Base-by-base conservation (phyloP, 2,113 vertebrate species). In the Anguilla japonica region DNA sequence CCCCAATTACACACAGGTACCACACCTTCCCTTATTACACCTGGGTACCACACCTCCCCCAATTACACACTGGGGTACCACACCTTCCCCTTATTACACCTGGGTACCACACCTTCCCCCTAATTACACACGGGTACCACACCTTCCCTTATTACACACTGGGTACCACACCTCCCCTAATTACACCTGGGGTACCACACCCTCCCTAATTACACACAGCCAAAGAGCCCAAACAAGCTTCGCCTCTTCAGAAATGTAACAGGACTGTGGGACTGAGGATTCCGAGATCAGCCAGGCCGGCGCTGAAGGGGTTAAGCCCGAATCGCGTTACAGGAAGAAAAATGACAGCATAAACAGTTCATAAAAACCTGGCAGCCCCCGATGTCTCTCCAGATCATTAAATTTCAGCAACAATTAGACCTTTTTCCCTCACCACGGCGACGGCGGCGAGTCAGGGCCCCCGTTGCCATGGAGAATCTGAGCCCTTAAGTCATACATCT, bases 401-500 rank as follows among this genome's bases (percentile, higher is more conserved):
- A 97, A 99, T 99, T 98, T 98, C 97, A 99, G 97, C 97, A 98
- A 99, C 98, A 99, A 99, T 99, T 99, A 99, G 97, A 98, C 98
- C 97, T 98, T 99, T 99, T 98, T 97, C 99, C 34, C 97, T 53
- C 50, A 53, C 11, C 1, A 98, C 96, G 96, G 97, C 11, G 13
- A 98, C 96, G 96, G 97, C 97, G 96, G 97, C 97, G 98, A 98
- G 98, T 98, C 98, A 97, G 97, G 99, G 96, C 50, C 50, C 50
- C 95, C 96, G 98, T 99, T 99, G 97, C 98, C 98, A 99, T 99
- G 98, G 98, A 97, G 97, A 99, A 98, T 97, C 97, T 96, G 97
- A 98, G 97, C 98, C 98, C 98, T 98, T 98, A 99, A 99, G 98
- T 98, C 98, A 99, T 99, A 99, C 98, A 99, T 99, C 98, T 99